These are phyloP conservation scores for Tetrax tetrax DNA, from an alignment of 2,113 vertebrate genomes.

Conservation along the genomic window DNA sequence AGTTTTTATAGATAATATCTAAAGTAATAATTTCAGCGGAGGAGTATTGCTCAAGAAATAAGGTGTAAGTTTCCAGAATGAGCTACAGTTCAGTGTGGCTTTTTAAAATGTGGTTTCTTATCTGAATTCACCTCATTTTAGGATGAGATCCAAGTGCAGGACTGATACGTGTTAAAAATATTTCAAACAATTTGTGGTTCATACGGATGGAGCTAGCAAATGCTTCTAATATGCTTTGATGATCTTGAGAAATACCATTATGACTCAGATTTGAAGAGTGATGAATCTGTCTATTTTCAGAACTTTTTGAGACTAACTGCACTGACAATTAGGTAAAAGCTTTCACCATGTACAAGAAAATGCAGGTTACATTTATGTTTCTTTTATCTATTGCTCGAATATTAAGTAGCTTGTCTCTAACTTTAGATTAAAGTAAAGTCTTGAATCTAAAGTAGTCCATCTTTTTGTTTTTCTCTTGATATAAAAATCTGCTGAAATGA, in stretches of 20 bases:
- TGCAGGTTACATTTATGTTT: neutral
- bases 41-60: neutral
- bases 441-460: neutral
- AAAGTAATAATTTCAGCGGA: neutral
- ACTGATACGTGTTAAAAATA: neutral
- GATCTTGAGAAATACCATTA: neutral
- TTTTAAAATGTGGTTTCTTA: neutral
- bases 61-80: neutral
- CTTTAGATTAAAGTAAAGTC: neutral
- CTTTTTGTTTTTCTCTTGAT: neutral
- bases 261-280: neutral
- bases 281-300: neutral
- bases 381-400: neutral
- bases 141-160: neutral
- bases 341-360: neutral
- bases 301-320: neutral
- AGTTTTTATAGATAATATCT: neutral
- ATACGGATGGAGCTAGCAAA: neutral
- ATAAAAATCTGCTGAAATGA: neutral
- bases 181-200: neutral
- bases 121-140: neutral
- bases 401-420: neutral
- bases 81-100: neutral
- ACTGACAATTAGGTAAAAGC: neutral
- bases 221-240: neutral